Evolutionary conservation across 2,888 invertebrate genomes (phyloP).

Genomic region (Hirtodrosophila trivittata): DNA sequence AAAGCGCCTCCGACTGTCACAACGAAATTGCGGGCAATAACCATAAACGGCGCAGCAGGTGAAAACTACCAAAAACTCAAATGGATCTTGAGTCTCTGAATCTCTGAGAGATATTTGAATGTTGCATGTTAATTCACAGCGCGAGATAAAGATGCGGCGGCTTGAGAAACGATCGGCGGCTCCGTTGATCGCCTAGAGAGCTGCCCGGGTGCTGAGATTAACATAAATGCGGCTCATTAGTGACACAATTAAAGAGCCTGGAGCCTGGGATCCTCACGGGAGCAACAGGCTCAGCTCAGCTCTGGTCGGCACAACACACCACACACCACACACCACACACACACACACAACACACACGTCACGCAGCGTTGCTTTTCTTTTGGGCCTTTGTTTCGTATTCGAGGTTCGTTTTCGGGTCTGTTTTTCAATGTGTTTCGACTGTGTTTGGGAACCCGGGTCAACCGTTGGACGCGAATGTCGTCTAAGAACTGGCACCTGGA

Average conservation of each 20-base stretch:
- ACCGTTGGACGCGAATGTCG: constrained; percentile 68
- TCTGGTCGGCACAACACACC: too few relatives aligned
- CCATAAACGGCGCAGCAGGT: constrained; percentile 79
- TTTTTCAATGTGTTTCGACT: constrained; percentile 4
- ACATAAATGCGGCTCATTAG: constrained; percentile 80
- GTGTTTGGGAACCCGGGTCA: constrained; percentile 37
- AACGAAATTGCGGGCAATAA: constrained; percentile 80
- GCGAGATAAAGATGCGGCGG: constrained; percentile 54
- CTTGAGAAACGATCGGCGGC: constrained; percentile 26
- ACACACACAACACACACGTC: neutral
- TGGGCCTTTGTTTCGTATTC: constrained; percentile 13
- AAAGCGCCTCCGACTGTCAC: constrained; percentile 80
- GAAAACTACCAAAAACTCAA: constrained; percentile 70
- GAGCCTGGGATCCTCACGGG: constrained; percentile 14
- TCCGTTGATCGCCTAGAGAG: constrained; percentile 53
- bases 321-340: neutral
- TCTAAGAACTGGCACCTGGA: constrained; percentile 70
- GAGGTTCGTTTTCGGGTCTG: constrained; percentile 4
- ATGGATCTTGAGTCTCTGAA: neutral
- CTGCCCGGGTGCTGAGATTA: constrained; percentile 73
- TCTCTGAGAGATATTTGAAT: constrained; percentile 34
- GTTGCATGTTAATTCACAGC: constrained; percentile 62
- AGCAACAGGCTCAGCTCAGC: too few relatives aligned
- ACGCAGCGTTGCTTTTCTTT: constrained; percentile 3
- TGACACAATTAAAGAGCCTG: constrained; percentile 73